Base-by-base conservation (phyloP, 2,888 invertebrate genomes). In the Carcina quercana region DNA sequence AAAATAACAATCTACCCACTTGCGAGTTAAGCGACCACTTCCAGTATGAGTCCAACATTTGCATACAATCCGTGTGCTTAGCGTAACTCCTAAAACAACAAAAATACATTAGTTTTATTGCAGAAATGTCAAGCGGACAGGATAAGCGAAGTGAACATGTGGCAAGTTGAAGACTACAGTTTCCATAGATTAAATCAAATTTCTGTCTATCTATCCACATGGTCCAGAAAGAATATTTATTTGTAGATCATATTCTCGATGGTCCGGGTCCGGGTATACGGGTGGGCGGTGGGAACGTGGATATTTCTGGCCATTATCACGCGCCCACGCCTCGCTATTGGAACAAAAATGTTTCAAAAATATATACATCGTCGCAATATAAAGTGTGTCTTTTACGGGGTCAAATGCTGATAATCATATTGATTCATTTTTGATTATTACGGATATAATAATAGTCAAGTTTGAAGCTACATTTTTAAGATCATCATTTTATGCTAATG, bases 301-400 rank as follows among this genome's bases (percentile, higher is more conserved):
- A 69, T 79, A 78, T 79, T 80, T 75, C 54, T 67, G 66, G 63
- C 58, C 59, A 70, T 75, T 73, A 73, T 74, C 72, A 64, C 59
- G 68, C 75, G 53, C 76, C 76, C 68, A 75, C 76, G 67, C 61
- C 45, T 35, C 52, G 65, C 65, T 68, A 73, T 74, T 71, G 69
- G 72, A 71, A 72, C 70, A 74, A 75, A 74, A 69, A 68, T 70
- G 58, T 67, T 68, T 68, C 64, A 58, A 70, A 75, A 75, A 73
- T 75, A 38, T n/a, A n/a, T 27, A 74, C 57, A 56, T 56, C 62
- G 67, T 63, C 65, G 64, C 66, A 66, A 65, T 69, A 61, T 57
- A 60, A 56, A 54, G 52, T 53, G 47, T 44, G 50, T 60, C 50
- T 49, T 52, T 44, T 45, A 50, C 53, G 55, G 61, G 62, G 60